Evolutionary conservation across 2,888 invertebrate species (phyloP).

Genomic region (Mystacides longicornis): DNA sequence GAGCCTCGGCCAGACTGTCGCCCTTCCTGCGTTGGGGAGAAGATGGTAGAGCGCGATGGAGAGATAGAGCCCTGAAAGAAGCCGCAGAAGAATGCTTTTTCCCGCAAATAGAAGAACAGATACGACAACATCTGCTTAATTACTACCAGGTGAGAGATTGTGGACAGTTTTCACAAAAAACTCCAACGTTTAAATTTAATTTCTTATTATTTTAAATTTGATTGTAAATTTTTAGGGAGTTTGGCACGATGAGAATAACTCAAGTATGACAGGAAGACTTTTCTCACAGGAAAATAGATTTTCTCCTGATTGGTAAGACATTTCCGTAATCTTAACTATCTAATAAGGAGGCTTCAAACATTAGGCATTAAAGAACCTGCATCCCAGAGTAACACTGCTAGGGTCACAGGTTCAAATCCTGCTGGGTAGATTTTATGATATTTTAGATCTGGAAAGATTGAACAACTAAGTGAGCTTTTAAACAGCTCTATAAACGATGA

Average conservation of each 20-base stretch:
- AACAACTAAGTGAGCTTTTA: too few relatives aligned
- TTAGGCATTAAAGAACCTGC: neutral
- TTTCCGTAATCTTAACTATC: neutral
- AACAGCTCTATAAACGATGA: too few relatives aligned
- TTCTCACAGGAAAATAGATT: slow-evolving; percentile 52
- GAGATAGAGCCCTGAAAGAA: slow-evolving; percentile 52
- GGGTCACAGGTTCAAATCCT: too few relatives aligned
- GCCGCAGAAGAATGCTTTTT: slow-evolving; percentile 58
- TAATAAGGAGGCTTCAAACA: neutral
- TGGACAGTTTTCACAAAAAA: too few relatives aligned
- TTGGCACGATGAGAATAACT: slow-evolving; percentile 51
- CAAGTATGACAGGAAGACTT: slow-evolving; percentile 50
- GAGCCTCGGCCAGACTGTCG: slow-evolving; percentile 55
- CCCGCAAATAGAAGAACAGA: slow-evolving; percentile 41
- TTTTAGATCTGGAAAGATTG: too few relatives aligned
- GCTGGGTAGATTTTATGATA: too few relatives aligned
- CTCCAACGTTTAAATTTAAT: neutral
- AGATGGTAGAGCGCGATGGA: slow-evolving; percentile 58
- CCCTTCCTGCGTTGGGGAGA: slow-evolving; percentile 62
- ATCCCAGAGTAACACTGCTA: too few relatives aligned
- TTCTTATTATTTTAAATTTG: neutral
- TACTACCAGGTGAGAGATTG: slow-evolving; percentile 59
- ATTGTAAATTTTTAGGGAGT: slow-evolving; percentile 40
- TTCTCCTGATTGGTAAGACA: slow-evolving; percentile 39
- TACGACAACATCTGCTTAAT: slow-evolving; percentile 46